phyloP scores from a whole-genome alignment of 2,113 vertebrate genomes.

The Tiliqua scincoides region DNA sequence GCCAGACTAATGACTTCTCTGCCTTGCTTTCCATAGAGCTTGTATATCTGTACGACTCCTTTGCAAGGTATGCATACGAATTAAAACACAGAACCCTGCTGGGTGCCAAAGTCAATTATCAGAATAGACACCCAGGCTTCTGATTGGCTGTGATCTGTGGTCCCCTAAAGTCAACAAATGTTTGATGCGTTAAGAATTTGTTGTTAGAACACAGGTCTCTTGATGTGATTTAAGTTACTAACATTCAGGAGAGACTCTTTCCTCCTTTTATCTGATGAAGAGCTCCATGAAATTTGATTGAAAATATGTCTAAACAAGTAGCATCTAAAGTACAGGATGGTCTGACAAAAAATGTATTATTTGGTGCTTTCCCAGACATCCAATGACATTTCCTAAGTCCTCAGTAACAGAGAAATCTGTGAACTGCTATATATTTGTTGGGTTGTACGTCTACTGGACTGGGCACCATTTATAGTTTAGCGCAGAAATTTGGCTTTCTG shows the following conservation, averaged over 20 bases:
- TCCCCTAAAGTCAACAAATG: constrained; percentile 19
- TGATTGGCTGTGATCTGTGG: constrained; percentile 6
- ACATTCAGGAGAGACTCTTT: not conserved
- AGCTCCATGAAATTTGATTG: not conserved
- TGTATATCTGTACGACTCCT: not conserved
- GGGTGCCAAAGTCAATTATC: constrained; percentile 29
- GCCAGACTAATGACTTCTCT: not conserved
- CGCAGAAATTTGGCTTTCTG: too few species aligned
- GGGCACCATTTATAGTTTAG: not conserved
- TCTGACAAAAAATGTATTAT: not conserved
- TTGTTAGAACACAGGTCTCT: constrained; percentile 8
- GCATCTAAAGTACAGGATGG: not conserved
- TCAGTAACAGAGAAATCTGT: not conserved
- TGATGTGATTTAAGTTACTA: not conserved
- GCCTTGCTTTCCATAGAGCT: not conserved
- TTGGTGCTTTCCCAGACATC: not conserved
- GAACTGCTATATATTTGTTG: too few species aligned
- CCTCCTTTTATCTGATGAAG: not conserved
- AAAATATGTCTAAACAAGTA: too few species aligned
- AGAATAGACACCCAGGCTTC: constrained; percentile 10
- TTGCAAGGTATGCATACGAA: constrained; percentile 8
- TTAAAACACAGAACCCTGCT: not conserved
- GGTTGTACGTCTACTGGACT: not conserved
- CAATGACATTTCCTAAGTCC: constrained; percentile 15
- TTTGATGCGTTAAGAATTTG: constrained; percentile 16